Evolutionary conservation across 2,888 invertebrate species (phyloP).

Genomic region (Cephalotes varians): DNA sequence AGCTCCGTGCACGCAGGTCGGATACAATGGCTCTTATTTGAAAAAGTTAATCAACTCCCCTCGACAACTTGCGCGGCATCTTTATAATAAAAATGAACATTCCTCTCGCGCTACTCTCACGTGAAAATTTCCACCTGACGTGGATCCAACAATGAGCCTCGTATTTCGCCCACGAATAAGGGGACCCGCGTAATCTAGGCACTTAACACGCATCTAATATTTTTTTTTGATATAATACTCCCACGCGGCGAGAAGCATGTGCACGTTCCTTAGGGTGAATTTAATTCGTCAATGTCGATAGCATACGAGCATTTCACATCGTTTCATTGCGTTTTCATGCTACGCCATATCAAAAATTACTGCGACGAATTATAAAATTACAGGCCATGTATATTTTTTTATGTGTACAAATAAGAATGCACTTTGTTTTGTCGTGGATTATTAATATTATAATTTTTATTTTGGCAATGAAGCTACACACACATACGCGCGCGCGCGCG

Average conservation of each 20-base stretch:
- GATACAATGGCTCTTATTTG: slow-evolving; percentile 8
- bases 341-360: slow-evolving; percentile 54
- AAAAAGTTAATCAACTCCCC: slow-evolving; percentile 39
- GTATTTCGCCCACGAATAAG: slow-evolving; percentile 26
- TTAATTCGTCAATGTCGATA: slow-evolving; percentile 81
- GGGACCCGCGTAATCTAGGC: slow-evolving; percentile 39
- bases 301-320: slow-evolving; percentile 79
- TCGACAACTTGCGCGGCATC: not conserved
- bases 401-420: not conserved
- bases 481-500: too few relatives aligned
- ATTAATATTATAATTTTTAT: not conserved
- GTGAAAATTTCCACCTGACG: slow-evolving; percentile 82
- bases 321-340: slow-evolving; percentile 57
- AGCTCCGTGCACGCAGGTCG: not conserved
- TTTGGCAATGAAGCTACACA: not conserved
- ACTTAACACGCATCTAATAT: slow-evolving; percentile 47
- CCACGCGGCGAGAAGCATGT: slow-evolving; percentile 59
- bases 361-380: slow-evolving; percentile 64
- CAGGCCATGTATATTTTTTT: not conserved
- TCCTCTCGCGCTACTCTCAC: slow-evolving; percentile 53
- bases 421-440: not conserved
- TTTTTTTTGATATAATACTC: slow-evolving; percentile 60
- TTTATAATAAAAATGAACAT: slow-evolving; percentile 25
- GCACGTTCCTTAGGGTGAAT: slow-evolving; percentile 61
- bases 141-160: slow-evolving; percentile 56